Evolutionary conservation across 2,888 invertebrate genomes (phyloP).

Genomic region (Aphodius sticticus): DNA sequence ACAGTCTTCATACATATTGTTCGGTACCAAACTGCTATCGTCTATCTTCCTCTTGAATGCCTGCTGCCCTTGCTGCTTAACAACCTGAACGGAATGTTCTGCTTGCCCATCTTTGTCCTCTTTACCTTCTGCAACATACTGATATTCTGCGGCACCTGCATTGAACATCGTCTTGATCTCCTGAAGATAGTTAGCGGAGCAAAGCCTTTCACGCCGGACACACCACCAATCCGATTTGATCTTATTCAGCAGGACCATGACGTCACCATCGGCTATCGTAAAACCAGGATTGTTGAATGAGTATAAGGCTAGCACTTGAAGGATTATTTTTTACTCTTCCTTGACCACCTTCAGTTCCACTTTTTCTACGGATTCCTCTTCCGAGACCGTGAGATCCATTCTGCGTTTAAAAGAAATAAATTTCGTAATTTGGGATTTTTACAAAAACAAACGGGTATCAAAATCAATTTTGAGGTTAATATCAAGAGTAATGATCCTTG

Average conservation of each 20-base stretch:
- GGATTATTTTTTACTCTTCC: slow-evolving; percentile 85
- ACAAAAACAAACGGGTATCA: too few species aligned
- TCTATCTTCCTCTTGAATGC: slow-evolving; percentile 56
- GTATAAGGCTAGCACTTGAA: slow-evolving; percentile 91
- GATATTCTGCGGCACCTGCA: slow-evolving; percentile 65
- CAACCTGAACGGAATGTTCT: slow-evolving; percentile 81
- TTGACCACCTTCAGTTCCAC: slow-evolving; percentile 85
- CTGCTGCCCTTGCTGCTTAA: slow-evolving; percentile 54
- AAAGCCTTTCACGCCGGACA: slow-evolving; percentile 91
- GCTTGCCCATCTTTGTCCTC: slow-evolving; percentile 75
- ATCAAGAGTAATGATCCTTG: too few species aligned
- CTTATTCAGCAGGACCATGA: slow-evolving; percentile 90
- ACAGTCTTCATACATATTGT: slow-evolving; percentile 81
- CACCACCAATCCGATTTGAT: slow-evolving; percentile 99
- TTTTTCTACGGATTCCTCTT: slow-evolving; percentile 86
- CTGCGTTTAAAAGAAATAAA: slow-evolving; percentile 36
- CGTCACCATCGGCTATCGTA: slow-evolving; percentile 89
- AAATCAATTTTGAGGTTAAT: too few species aligned
- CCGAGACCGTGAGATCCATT: slow-evolving; percentile 90
- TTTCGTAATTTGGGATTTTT: too few species aligned
- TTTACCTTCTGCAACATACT: slow-evolving; percentile 53
- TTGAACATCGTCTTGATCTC: too few species aligned
- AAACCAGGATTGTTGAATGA: slow-evolving; percentile 95
- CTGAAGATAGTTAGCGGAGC: too few species aligned
- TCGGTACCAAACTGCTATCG: slow-evolving; percentile 82